Conservation (phyloP, 2,888 invertebrate species). For the Polydrusus cervinus region DNA sequence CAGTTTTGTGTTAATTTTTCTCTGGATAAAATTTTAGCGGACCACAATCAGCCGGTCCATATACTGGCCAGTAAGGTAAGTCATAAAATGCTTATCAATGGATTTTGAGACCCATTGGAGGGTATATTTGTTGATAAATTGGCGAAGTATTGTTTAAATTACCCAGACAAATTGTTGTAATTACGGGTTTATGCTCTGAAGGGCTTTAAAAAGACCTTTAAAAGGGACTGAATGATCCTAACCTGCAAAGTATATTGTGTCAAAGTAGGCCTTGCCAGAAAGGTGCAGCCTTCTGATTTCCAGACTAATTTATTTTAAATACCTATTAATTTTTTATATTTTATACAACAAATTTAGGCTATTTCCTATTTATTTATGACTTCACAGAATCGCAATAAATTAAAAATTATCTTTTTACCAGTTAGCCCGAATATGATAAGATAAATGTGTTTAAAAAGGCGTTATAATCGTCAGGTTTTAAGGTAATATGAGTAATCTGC, state of each 20-base stretch:
- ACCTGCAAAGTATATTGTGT: slow-evolving; percentile 38
- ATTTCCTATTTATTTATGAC: background rate
- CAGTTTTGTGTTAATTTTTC: slow-evolving; percentile 47
- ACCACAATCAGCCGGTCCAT: slow-evolving; percentile 46
- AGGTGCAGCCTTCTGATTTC: slow-evolving; percentile 11
- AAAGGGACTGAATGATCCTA: slow-evolving; percentile 25
- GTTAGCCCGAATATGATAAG: slow-evolving; percentile 4
- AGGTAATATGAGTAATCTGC: background rate
- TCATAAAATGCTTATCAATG: slow-evolving; percentile 30
- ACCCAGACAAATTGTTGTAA: background rate
- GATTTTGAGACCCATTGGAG: slow-evolving; percentile 28
- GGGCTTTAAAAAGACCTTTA: background rate
- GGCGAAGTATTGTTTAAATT: slow-evolving; percentile 24
- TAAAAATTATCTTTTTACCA: slow-evolving; percentile 17
- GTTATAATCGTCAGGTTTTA: background rate
- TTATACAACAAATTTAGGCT: background rate
- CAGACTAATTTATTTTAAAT: background rate
- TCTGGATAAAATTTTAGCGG: slow-evolving; percentile 37
- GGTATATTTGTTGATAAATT: slow-evolving; percentile 41
- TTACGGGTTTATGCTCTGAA: background rate
- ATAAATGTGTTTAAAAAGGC: slow-evolving; percentile 25
- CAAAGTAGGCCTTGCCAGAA: slow-evolving; percentile 17
- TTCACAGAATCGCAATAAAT: slow-evolving; percentile 1
- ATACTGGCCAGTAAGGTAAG: slow-evolving; percentile 49
- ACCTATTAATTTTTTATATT: background rate